Evolutionary conservation across 2,888 invertebrate genomes (phyloP).

Genomic region (Epirrhoe alternata): DNA sequence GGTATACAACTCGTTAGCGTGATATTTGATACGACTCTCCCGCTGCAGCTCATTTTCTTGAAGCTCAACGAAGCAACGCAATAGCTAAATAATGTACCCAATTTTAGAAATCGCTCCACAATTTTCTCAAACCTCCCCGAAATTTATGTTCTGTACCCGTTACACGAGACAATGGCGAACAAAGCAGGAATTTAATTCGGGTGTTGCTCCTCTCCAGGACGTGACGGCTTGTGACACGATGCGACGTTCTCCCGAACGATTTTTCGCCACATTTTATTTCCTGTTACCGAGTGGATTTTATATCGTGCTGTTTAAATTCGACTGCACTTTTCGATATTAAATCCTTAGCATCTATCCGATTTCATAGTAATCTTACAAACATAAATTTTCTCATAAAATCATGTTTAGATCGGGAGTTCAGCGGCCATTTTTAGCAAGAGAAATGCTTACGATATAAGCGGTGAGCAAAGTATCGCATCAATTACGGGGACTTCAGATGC

Average conservation of each 20-base stretch:
- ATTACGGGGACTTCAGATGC: constrained; percentile 34
- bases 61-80: constrained; percentile 41
- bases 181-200: constrained; percentile 80
- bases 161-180: constrained; percentile 55
- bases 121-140: constrained; percentile 58
- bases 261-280: constrained; percentile 66
- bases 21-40: constrained; percentile 45
- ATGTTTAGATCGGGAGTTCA: constrained; percentile 1
- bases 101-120: constrained; percentile 60
- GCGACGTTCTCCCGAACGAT: constrained; percentile 62
- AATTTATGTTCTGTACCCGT: constrained; percentile 57
- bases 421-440: constrained; percentile 16
- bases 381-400: constrained; percentile 21
- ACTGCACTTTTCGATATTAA: constrained; percentile 39
- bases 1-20: constrained; percentile 58
- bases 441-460: constrained; percentile 29
- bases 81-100: constrained; percentile 57
- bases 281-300: constrained; percentile 58
- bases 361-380: constrained; percentile 14
- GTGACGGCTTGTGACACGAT: constrained; percentile 73
- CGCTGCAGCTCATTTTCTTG: constrained; percentile 29
- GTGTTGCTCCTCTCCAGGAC: constrained; percentile 64
- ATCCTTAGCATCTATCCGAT: constrained; percentile 19
- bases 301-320: constrained; percentile 54
- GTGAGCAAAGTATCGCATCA: constrained; percentile 31